Conservation (phyloP, 2,888 invertebrate species). For the Amphipyra tragopoginis region DNA sequence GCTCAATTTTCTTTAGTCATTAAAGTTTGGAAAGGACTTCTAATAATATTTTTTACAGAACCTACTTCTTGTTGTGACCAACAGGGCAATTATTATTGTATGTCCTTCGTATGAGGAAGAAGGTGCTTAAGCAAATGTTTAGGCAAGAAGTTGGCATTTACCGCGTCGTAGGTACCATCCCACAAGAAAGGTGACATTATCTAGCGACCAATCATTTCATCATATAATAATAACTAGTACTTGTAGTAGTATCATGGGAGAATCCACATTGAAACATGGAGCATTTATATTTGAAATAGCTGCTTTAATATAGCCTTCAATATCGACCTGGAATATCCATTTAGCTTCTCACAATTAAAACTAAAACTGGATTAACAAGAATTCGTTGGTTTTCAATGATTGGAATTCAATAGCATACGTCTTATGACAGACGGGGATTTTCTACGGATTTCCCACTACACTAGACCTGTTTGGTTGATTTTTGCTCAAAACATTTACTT, state of each 20-base stretch:
- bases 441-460: conserved; percentile 35
- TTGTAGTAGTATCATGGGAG: conserved; percentile 7
- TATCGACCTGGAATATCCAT: conserved; percentile 14
- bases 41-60: too few species aligned
- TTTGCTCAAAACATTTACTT: background rate
- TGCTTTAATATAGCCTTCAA: background rate
- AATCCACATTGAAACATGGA: background rate
- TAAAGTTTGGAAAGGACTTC: too few species aligned
- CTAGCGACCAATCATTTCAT: conserved; percentile 23
- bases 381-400: conserved; percentile 26
- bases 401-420: conserved; percentile 18
- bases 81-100: too few species aligned
- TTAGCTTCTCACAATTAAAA: conserved; percentile 21
- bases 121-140: conserved; percentile 33
- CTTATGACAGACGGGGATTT: conserved; percentile 38
- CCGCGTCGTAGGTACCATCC: conserved; percentile 22
- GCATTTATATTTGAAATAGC: conserved; percentile 3
- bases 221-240: conserved; percentile 12
- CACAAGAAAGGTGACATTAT: conserved; percentile 43
- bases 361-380: conserved; percentile 40
- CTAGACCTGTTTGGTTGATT: conserved; percentile 13
- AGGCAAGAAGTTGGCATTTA: conserved; percentile 38
- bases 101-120: conserved; percentile 13
- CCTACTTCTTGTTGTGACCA: too few species aligned
- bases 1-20: too few species aligned